Percentiles rank a stretch among this genome's conserved stretches.
These are phyloP conservation scores for Paedocypris micromegethes DNA, from an alignment of 2,797 vertebrate genomes.

Conservation along the genomic window DNA sequence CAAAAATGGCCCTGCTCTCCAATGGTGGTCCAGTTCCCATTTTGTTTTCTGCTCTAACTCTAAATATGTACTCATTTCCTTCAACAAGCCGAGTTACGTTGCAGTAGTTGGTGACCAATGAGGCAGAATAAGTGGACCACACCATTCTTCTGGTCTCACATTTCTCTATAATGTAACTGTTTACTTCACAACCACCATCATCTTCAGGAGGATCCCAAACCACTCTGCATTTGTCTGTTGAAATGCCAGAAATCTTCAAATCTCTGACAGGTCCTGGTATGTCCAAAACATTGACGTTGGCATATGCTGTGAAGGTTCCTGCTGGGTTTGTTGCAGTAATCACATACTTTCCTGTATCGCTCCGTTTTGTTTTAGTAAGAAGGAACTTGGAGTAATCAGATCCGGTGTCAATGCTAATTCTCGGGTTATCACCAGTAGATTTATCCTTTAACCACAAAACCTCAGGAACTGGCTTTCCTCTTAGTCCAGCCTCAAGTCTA, in stretches of 20 bases:
- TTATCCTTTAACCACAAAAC: conserved; percentile 93
- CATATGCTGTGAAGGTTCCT: conserved; percentile 91
- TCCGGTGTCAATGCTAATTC: conserved; percentile 85
- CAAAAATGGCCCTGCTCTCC: conserved; percentile 88
- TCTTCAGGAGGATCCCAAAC: conserved; percentile 93
- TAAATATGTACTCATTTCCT: conserved; percentile 97
- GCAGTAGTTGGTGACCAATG: conserved; percentile 77
- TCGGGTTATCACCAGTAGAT: conserved; percentile 84
- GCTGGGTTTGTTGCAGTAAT: conserved; percentile 89
- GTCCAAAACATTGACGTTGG: conserved; percentile 88
- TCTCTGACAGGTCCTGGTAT: conserved; percentile 89
- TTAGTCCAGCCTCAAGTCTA: conserved; percentile 87
- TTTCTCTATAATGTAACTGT: conserved; percentile 97
- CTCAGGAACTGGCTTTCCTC: conserved; percentile 95
- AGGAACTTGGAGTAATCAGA: conserved; percentile 85
- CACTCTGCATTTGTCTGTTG: conserved; percentile 88
- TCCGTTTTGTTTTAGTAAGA: conserved; percentile 83
- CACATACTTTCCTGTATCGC: conserved; percentile 88
- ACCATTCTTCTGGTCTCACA: conserved; percentile 98
- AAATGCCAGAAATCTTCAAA: conserved; percentile 83
- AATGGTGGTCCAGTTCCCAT: conserved; percentile 93
- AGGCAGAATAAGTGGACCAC: conserved; percentile 93
- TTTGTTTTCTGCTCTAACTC: conserved; percentile 96
- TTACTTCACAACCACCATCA: conserved; percentile 95
- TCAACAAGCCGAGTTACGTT: conserved; percentile 91